These are phyloP conservation scores for Hemicordylus capensis DNA, from an alignment of 2,113 vertebrate genomes.

Conservation along the genomic window DNA sequence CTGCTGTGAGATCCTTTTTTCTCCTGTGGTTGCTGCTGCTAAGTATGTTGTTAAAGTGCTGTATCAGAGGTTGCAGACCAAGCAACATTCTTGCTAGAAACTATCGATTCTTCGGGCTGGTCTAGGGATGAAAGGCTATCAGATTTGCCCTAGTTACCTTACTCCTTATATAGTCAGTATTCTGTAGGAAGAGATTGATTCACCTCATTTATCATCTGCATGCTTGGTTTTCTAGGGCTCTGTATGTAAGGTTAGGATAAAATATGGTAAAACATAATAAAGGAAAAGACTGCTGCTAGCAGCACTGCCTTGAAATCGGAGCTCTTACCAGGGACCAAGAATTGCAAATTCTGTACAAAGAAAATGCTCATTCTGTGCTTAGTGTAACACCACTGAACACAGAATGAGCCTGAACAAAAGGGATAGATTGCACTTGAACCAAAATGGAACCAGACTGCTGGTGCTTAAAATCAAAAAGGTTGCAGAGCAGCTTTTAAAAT, in stretches of 20 bases:
- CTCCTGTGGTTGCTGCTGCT: neutral
- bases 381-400: no score
- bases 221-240: neutral
- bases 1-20: neutral
- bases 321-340: neutral
- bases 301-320: neutral
- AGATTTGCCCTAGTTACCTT: neutral
- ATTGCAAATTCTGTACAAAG: neutral
- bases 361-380: neutral
- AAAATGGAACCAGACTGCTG: no score
- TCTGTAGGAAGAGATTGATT: neutral
- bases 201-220: neutral
- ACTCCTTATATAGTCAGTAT: neutral
- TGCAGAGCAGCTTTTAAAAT: no score
- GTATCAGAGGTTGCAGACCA: neutral
- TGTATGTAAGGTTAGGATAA: neutral
- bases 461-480: no score
- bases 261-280: neutral
- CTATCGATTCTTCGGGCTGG: neutral
- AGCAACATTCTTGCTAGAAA: neutral
- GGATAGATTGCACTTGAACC: no score
- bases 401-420: no score
- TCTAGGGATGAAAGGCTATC: neutral
- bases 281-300: neutral
- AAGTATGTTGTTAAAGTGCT: neutral